phyloP scores from a whole-genome alignment of 2,888 invertebrate species.

The Macaria notata region DNA sequence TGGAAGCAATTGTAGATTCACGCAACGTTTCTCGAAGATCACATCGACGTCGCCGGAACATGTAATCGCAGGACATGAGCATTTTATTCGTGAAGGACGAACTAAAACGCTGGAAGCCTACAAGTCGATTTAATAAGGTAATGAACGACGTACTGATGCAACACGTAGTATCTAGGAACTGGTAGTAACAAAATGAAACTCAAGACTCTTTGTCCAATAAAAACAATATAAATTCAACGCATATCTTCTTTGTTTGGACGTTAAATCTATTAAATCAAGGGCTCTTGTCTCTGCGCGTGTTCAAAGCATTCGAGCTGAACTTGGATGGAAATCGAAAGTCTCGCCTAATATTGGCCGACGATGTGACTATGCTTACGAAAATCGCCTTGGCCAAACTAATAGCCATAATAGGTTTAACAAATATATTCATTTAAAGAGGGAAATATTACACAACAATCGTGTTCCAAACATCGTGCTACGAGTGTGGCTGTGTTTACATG shows the following conservation, averaged over 20 bases:
- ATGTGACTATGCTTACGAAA: slow-evolving; percentile 68
- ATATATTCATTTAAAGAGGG: slow-evolving; percentile 66
- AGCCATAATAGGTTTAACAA: slow-evolving; percentile 68
- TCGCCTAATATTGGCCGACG: slow-evolving; percentile 40
- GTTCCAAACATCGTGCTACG: slow-evolving; percentile 50
- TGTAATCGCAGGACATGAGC: slow-evolving; percentile 53
- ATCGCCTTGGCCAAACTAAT: slow-evolving; percentile 71
- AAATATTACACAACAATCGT: slow-evolving; percentile 64
- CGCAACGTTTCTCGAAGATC: slow-evolving; percentile 47
- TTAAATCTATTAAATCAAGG: slow-evolving; percentile 9
- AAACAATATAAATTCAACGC: slow-evolving; percentile 33
- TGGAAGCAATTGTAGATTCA: slow-evolving; percentile 44
- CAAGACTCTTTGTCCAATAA: slow-evolving; percentile 40
- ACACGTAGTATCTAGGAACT: slow-evolving; percentile 39
- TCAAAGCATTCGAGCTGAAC: background rate
- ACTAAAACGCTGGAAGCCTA: slow-evolving; percentile 61
- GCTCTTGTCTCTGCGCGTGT: background rate
- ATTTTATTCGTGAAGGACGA: slow-evolving; percentile 66
- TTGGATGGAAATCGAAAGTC: slow-evolving; percentile 38
- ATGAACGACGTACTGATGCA: slow-evolving; percentile 40
- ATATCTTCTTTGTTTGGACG: slow-evolving; percentile 26
- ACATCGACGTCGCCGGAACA: slow-evolving; percentile 61
- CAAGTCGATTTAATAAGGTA: slow-evolving; percentile 56
- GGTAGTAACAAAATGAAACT: slow-evolving; percentile 24
- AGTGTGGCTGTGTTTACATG: slow-evolving; percentile 41